Conservation (phyloP, 2,888 invertebrate species). For the Sphinx pinastri region DNA sequence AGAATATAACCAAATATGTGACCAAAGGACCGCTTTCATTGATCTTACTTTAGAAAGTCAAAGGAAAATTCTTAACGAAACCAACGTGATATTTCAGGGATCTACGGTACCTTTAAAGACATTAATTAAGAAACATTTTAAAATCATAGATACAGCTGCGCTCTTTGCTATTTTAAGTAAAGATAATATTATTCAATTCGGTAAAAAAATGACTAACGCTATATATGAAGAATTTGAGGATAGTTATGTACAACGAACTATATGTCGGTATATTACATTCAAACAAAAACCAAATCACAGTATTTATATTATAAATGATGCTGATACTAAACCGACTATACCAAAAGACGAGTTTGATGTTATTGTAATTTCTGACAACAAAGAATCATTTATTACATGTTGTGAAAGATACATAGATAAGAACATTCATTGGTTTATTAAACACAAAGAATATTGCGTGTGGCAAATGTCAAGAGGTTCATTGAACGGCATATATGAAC, state of each 20-base stretch:
- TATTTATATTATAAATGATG: neutral
- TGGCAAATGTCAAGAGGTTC: conserved; percentile 16
- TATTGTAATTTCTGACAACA: conserved; percentile 30
- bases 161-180: conserved; percentile 30
- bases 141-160: conserved; percentile 6
- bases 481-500: neutral
- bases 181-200: conserved; percentile 30
- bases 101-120: neutral
- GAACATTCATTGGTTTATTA: conserved; percentile 20
- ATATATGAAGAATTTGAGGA: conserved; percentile 24
- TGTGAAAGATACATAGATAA: conserved; percentile 5
- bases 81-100: conserved; percentile 14
- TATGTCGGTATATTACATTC: conserved; percentile 33
- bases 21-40: conserved; percentile 2
- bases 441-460: neutral
- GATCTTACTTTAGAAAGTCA: conserved; percentile 10
- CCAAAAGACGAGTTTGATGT: conserved; percentile 1
- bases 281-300: neutral
- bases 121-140: conserved; percentile 12
- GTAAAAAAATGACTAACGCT: conserved; percentile 25
- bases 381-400: conserved; percentile 27
- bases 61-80: conserved; percentile 27
- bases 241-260: conserved; percentile 31
- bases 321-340: neutral
- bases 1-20: conserved; percentile 8